These are phyloP conservation scores for Lynx canadensis DNA, from an alignment of 2,113 vertebrate species.

Conservation along the genomic window DNA sequence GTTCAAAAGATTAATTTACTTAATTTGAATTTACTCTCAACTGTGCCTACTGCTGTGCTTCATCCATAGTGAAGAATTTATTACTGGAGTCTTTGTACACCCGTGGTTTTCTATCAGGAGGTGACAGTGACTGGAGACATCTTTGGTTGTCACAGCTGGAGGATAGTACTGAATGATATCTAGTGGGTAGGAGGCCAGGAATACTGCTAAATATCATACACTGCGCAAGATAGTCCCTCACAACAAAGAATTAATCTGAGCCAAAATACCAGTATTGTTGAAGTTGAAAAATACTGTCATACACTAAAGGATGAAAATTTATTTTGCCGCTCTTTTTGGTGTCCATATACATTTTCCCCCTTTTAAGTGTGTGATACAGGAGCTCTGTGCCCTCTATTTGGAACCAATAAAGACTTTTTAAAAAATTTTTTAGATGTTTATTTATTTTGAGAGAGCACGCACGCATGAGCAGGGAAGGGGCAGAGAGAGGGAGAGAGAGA, in stretches of 20 bases:
- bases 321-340: neutral
- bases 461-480: too few species aligned
- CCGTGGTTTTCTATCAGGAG: neutral
- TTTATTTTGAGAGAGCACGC: too few species aligned
- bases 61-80: neutral
- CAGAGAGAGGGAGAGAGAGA: too few species aligned
- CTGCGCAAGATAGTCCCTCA: neutral
- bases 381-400: neutral
- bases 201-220: neutral
- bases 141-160: neutral
- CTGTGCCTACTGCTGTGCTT: neutral
- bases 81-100: neutral
- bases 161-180: neutral
- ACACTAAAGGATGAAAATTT: neutral
- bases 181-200: neutral
- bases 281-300: neutral
- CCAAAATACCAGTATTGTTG: neutral
- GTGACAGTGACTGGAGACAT: neutral
- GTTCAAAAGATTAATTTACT: slow-evolving; percentile 7
- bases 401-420: neutral
- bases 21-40: neutral
- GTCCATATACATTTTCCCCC: neutral
- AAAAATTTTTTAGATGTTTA: neutral
- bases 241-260: neutral
- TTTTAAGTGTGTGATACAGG: neutral